Evolutionary conservation across 2,888 invertebrate genomes (phyloP), one percentile per base, ranked within the genome.

Genomic region (Nebria brevicollis): DNA sequence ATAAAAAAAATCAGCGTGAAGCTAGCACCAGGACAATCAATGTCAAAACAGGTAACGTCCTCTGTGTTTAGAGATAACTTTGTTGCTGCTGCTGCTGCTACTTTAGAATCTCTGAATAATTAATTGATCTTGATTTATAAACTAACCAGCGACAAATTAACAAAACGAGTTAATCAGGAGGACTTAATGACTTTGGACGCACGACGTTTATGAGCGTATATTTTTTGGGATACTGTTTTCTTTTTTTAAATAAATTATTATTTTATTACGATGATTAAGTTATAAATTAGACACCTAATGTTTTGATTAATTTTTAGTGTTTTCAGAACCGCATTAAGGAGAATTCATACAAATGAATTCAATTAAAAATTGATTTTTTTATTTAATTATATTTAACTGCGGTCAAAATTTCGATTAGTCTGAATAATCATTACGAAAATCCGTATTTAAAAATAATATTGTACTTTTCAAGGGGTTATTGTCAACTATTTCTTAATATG

Each of bases 141-240:
- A 41, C 64, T 72, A 70, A 34, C 41, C 65, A 75, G 42, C 80
- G 80, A 80, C 80, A 80, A 80, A 80, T 80, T 80, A 80, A 80
- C 70, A 72, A 80, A 80, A 80, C 80, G 65, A 80, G 75, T 80
- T 80, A 80, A 80, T 80, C 80, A 75, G 80, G 70, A 65, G 66
- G 75, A 80, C 75, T 80, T 80, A 80, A 80, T 72, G 80, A 80
- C 80, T 70, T 11, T 20, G 70, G 72, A 66, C 75, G 75, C 65
- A 41, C 68, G 75, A 54, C 75, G 20, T 54, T 54, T 54, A 54
- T 34, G 34, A 34, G 34, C 34, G 34, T 2, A 72, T 73, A 65
- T 73, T 73, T 73, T 75, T 65, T 13, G 79, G 75, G 15, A 15
- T 64, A 75, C 15, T 43, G 73, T 75, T 75, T 25, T 64, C 75